Base-by-base conservation (phyloP, 2,113 vertebrate genomes). In the Nycticorax nycticorax region DNA sequence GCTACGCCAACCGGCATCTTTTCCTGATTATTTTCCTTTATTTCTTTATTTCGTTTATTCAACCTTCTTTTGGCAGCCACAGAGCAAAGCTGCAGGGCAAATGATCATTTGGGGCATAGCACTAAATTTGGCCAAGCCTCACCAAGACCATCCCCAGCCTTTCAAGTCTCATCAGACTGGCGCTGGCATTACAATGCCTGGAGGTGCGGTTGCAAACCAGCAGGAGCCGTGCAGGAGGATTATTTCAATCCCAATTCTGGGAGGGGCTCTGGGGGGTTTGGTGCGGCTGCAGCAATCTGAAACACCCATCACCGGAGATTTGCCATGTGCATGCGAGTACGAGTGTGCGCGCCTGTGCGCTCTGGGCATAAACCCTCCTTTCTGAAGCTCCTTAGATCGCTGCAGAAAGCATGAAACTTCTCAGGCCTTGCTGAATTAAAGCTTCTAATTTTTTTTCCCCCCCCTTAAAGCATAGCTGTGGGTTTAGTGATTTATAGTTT, bases 401-500 rank as follows among this genome's bases (percentile, higher is more conserved):
- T 37, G 28, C 18, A 85, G 41, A 76, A 88, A 95, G 53, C 12
- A 78, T 33, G 53, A 94, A 91, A 45, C 12, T 83, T 97, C 16
- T 1, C 71, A 96, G 91, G 32, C 45, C 39, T 81, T 43, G 13
- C 41, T 79, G 74, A 85, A 89, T 71, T 71, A 82, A 88, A 87
- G 8, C 15, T 57, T 85, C 50, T 56, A 7, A 8, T 9, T 32
- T 18, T 62, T n/a, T 4, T 22, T 5, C 9, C 41, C 41, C 41
- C 1, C 37, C 39, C 59, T 75, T 77, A 85, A 82, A 71, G 18
- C 16, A 53, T 35, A 43, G 16, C 21, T 92, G 80, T 85, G 79
- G 27, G 50, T 56, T 93, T 79, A 50, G 33, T 82, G 80, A 80
- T 97, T 96, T 91, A 92, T 45, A 80, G 67, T 83, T 93, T 96